Percentiles rank a stretch among this genome's conserved stretches.
These are phyloP conservation scores for Bambusicola thoracicus DNA, from an alignment of 2,113 vertebrate genomes.

Conservation along the genomic window DNA sequence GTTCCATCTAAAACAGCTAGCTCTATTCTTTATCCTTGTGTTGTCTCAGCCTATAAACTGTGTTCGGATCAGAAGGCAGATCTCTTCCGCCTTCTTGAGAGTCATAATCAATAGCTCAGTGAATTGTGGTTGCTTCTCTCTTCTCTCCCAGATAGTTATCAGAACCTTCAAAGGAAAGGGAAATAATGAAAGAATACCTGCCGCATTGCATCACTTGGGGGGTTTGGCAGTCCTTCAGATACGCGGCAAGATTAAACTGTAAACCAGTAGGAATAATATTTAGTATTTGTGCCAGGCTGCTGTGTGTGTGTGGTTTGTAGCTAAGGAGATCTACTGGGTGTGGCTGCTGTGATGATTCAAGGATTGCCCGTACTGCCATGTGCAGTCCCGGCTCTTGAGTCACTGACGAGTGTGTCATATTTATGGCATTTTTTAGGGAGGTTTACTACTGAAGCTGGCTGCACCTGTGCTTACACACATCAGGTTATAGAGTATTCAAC, in stretches of 20 bases:
- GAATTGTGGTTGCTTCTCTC: neutral
- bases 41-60: neutral
- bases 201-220: neutral
- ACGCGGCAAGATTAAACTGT: neutral
- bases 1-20: neutral
- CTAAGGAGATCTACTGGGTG: neutral
- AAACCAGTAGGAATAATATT: neutral
- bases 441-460: neutral
- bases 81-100: neutral
- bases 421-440: neutral
- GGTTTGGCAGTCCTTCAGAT: neutral
- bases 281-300: neutral
- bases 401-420: neutral
- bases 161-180: neutral
- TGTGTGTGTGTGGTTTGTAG: neutral
- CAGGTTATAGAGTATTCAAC: neutral
- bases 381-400: neutral
- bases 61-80: neutral
- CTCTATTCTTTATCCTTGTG: neutral
- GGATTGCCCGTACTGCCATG: neutral
- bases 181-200: neutral
- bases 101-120: neutral
- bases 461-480: rapidly evolving
- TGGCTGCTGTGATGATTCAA: neutral
- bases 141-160: neutral